Evolutionary conservation across 2,888 invertebrate genomes (phyloP).

Genomic region (Nephrotoma flavescens): DNA sequence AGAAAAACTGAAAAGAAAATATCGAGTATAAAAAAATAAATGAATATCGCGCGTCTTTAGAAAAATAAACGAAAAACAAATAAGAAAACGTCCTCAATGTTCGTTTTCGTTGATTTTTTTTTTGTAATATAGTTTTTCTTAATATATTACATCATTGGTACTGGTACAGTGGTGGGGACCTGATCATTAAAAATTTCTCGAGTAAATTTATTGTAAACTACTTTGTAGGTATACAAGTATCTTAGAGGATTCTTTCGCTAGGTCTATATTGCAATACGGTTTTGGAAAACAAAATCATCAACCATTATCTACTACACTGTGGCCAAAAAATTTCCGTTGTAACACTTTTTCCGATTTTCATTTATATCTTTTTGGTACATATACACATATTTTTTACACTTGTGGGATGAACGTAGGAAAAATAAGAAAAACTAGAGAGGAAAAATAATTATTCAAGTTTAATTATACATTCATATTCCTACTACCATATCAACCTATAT

Average conservation of each 20-base stretch:
- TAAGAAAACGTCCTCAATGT: not conserved
- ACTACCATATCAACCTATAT: not conserved
- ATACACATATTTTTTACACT: not conserved
- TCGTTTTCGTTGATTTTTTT: not conserved
- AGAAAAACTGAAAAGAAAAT: conserved; percentile 1
- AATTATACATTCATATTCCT: not conserved
- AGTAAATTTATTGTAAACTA: too few relatives aligned
- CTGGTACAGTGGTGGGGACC: not conserved
- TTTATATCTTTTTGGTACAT: not conserved
- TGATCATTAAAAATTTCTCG: too few relatives aligned
- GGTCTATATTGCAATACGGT: too few relatives aligned
- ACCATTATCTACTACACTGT: not conserved
- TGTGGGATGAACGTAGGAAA: not conserved
- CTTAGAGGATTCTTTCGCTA: too few relatives aligned
- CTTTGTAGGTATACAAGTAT: too few relatives aligned
- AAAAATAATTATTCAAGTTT: not conserved
- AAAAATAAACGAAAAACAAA: not conserved
- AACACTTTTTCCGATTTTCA: not conserved
- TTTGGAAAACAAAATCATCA: not conserved
- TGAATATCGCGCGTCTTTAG: not conserved
- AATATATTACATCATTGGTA: not conserved
- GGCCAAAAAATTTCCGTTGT: not conserved
- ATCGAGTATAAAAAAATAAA: not conserved
- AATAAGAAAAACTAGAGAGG: not conserved
- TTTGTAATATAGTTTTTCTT: not conserved